Base-by-base conservation (phyloP, 2,113 vertebrate genomes). In the Gila orcuttii region DNA sequence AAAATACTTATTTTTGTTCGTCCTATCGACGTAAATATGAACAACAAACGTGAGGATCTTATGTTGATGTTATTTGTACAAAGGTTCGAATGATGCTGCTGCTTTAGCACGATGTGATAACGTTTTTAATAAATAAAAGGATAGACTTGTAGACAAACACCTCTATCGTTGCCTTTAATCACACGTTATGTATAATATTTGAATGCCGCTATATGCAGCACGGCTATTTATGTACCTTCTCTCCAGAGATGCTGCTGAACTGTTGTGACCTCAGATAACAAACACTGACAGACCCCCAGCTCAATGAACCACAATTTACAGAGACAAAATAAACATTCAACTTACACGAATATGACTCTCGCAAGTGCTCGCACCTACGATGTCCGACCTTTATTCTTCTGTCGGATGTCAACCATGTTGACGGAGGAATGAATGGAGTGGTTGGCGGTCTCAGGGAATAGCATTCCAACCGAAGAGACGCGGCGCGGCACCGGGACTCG, bases 391-490 rank as follows among this genome's bases (percentile, higher is more conserved):
- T 87, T 69, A 69, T 36, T 86, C 66, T 90, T 85, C 69, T 83
- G 86, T 86, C 87, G 82, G 75, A 83, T 87, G 85, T 87, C 84
- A 86, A 74, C 81, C 89, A 90, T 91, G 83, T 82, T 89, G 84
- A 81, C 79, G 45, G 23, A 71, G 59, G 82, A 82, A 31, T 62
- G 75, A 76, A 50, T 23, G 69, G 23, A 80, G 57, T 78, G 17
- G 23, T 79, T 87, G 79, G 82, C 39, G 52, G 80, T 68, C 66
- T 77, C 55, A 86, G 21, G 19, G 33, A 82, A 69, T 23, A 25
- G 52, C 78, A 87, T 83, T 88, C 85, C 79, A 60, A 69, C 10
- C 42, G 55, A 85, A 85, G 31, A 86, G 66, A 85, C 19, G 62
- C 64, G 36, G 73, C 28, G 50, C 47, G 47, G 57, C 19, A 19